Percentiles rank a stretch among this genome's conserved stretches.
These are phyloP conservation scores for Galerucella calmariensis DNA, from an alignment of 2,888 invertebrate genomes.

Conservation along the genomic window DNA sequence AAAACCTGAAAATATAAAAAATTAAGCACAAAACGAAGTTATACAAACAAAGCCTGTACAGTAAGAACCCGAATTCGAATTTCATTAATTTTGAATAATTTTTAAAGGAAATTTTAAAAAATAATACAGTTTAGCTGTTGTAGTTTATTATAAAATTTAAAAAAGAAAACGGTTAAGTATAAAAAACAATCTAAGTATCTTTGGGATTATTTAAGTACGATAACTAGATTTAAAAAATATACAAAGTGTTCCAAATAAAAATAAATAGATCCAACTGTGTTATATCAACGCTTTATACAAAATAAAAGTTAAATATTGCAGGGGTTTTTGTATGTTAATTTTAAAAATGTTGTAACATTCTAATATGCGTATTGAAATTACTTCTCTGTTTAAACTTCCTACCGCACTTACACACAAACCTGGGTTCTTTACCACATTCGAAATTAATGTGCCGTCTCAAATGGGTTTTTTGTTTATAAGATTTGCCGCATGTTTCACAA, in stretches of 20 bases:
- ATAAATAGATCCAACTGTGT: no score
- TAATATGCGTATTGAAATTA: conserved; percentile 29
- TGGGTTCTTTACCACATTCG: conserved; percentile 49
- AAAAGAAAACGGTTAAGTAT: no score
- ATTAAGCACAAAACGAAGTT: background rate
- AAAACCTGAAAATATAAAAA: conserved; percentile 15
- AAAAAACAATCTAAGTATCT: background rate
- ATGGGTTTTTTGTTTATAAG: conserved; percentile 53
- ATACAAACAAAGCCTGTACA: background rate
- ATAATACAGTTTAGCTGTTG: no score
- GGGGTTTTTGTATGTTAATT: no score
- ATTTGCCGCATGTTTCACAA: conserved; percentile 43
- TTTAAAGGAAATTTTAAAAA: no score
- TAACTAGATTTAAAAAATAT: background rate
- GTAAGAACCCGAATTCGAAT: background rate
- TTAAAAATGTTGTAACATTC: conserved; percentile 26
- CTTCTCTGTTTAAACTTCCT: conserved; percentile 27
- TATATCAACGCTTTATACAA: no score
- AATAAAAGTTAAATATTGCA: no score
- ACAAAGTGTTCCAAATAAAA: no score
- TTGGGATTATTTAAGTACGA: background rate
- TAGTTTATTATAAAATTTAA: no score
- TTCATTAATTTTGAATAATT: no score
- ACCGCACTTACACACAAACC: conserved; percentile 28
- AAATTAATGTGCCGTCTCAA: conserved; percentile 54